phyloP scores from a whole-genome alignment of 2,888 invertebrate species.

The Tricholauxania praeusta region DNA sequence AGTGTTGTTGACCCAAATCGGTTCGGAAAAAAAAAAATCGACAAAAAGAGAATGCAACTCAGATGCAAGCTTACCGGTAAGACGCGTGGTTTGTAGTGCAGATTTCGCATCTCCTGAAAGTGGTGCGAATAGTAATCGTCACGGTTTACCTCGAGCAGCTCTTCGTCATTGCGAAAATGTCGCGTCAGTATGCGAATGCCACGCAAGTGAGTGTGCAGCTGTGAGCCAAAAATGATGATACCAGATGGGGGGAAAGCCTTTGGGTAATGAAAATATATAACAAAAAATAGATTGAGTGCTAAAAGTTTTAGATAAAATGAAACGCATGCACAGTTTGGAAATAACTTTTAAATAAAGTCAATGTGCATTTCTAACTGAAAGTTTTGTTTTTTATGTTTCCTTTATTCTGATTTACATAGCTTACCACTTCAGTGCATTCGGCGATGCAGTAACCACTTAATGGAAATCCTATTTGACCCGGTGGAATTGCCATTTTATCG shows the following conservation, averaged over 20 bases:
- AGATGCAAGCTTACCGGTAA: conserved; percentile 78
- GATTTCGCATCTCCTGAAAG: conserved; percentile 94
- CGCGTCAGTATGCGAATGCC: conserved; percentile 87
- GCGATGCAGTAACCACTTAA: conserved; percentile 91
- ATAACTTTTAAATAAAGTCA: conserved; percentile 7
- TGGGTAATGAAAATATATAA: neutral
- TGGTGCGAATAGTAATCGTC: conserved; percentile 98
- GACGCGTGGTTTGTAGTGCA: conserved; percentile 83
- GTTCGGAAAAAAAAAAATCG: no score
- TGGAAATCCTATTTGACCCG: conserved; percentile 80
- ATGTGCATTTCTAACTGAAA: neutral
- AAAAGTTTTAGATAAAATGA: conserved; percentile 31
- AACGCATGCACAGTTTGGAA: neutral
- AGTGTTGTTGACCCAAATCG: no score
- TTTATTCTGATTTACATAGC: conserved; percentile 43
- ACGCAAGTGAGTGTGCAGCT: conserved; percentile 96
- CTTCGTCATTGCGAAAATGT: conserved; percentile 84
- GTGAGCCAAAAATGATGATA: conserved; percentile 93
- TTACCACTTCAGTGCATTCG: conserved; percentile 91
- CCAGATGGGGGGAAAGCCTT: conserved; percentile 85
- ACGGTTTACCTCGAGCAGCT: conserved; percentile 85
- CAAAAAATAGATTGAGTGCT: conserved; percentile 1
- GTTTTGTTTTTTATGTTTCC: neutral
- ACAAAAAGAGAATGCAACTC: neutral
- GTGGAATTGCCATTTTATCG: conserved; percentile 98